Evolutionary conservation across 53 echinoderm and acorn worm species (phyloP), one percentile per base, ranked within the genome.

Genomic region (Echinarachnius parma): DNA sequence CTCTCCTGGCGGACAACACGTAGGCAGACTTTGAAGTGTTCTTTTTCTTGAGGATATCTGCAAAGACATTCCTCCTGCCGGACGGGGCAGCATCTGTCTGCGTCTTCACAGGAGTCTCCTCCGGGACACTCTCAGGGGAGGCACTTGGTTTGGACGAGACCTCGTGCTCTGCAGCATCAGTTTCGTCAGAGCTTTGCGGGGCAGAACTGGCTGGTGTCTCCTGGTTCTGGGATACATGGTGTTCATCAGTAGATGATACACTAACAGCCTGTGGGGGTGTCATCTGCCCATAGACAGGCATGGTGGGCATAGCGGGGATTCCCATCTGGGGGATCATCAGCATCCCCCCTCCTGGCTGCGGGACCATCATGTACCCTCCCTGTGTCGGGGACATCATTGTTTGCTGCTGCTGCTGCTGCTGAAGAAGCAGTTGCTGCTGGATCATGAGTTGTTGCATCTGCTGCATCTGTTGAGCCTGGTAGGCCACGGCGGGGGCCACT

Each of bases 11-110:
- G 3, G 92, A 92, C 28, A 92, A 45, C 21, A 92, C 81, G 75
- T 92, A 92, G 1, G 82, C 78, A 23, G 86, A 75, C 49, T 85
- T 89, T 1, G 75, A 75, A 11, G 75, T 64, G 24, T 60, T 66
- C 53, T 92, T 92, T 59, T 87, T 89, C 75, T 89, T 89, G 74
- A 89, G 65, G 19, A 89, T 83, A 44, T 83, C 83, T 0, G 77
- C 83, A 77, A 83, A 83, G 21, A 83, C 83, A 53, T 83, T 69
- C 33, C 83, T 57, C 33, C 70, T 66, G 19, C 77, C 56, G 22
- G 57, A 64, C 8, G 82, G 59, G 76, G 74, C 42, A 24, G 28
- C 39, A 27, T 42, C 39, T 3, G 56, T 14, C 21, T 13, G 55
- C n/a, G 74, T 18, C 28, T 54, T 56, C 24, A 39, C 14, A 9